Percentiles rank a stretch among this genome's conserved stretches.
phyloP scores from a whole-genome alignment of 2,113 vertebrate genomes.

The Oreotrochilus melanogaster region DNA sequence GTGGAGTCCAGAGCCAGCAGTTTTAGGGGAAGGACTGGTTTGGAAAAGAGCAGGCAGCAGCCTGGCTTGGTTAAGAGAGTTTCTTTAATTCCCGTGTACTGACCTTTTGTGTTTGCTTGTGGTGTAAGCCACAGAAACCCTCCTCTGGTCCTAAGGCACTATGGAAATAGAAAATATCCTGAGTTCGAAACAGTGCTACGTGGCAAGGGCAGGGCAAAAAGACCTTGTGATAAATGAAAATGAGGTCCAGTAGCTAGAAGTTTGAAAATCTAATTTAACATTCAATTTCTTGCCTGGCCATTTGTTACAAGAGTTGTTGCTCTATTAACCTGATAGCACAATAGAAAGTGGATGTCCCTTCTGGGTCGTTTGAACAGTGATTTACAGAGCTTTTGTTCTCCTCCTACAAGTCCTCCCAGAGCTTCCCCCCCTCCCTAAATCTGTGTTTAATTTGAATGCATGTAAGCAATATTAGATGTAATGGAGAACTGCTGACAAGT shows the following conservation, averaged over 20 bases:
- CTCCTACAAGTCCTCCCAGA: neutral
- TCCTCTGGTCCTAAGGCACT: neutral
- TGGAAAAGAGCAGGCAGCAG: neutral
- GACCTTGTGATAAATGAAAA: neutral
- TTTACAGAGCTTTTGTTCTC: neutral
- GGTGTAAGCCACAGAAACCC: neutral
- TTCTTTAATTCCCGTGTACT: neutral
- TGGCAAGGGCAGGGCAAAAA: neutral
- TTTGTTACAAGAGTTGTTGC: neutral
- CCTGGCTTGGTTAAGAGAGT: neutral
- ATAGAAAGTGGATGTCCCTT: neutral
- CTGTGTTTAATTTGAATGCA: slow-evolving; percentile 41
- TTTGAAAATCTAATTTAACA: neutral
- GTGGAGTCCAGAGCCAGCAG: neutral
- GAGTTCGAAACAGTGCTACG: neutral
- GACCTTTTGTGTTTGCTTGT: neutral
- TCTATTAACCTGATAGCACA: neutral
- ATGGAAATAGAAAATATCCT: neutral
- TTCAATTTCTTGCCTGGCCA: neutral
- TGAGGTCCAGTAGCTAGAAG: neutral
- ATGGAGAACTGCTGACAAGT: slow-evolving; percentile 37
- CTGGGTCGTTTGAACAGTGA: neutral
- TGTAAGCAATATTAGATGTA: slow-evolving; percentile 2
- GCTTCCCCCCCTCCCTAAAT: fast-evolving
- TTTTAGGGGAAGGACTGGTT: neutral